phyloP scores from a whole-genome alignment of 92 coral and sea anemone species.

The Galaxea fascicularis region DNA sequence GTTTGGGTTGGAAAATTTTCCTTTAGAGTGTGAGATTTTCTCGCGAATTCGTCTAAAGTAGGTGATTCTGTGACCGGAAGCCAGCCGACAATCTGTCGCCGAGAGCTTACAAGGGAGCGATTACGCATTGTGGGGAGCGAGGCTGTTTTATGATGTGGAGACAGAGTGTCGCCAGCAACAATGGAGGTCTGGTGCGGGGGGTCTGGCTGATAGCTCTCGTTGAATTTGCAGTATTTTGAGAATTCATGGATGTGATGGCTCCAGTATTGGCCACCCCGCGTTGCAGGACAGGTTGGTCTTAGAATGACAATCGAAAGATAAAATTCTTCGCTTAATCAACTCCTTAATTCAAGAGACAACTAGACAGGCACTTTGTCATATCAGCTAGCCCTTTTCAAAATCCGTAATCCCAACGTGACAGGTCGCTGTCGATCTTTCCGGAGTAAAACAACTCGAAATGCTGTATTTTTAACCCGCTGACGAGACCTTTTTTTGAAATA shows the following conservation, averaged over 20 bases:
- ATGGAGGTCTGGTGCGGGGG: conserved; percentile 78
- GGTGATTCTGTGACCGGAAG: conserved; percentile 79
- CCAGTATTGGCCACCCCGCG: conserved; percentile 72
- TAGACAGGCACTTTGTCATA: conserved; percentile 29
- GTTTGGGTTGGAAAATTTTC: neutral
- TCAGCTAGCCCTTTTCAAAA: conserved; percentile 8
- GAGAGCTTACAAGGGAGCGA: conserved; percentile 66
- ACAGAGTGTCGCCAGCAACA: conserved; percentile 92
- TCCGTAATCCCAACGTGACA: neutral
- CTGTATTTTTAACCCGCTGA: neutral
- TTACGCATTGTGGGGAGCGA: conserved; percentile 76
- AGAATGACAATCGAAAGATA: conserved; percentile 26
- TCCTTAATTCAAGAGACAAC: conserved; percentile 6
- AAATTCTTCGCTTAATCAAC: conserved; percentile 37
- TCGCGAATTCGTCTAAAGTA: conserved; percentile 43
- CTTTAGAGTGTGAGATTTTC: neutral
- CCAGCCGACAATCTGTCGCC: conserved; percentile 68
- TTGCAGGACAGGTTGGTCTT: conserved; percentile 26
- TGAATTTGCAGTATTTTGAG: conserved; percentile 83
- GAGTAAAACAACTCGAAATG: neutral
- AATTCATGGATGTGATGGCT: conserved; percentile 68
- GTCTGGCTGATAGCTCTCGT: conserved; percentile 86
- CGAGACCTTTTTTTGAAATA: neutral
- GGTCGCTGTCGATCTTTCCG: neutral
- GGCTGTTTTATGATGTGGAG: conserved; percentile 87